These are phyloP conservation scores for Apocrypta bakeri DNA, from an alignment of 1,140 invertebrate species.

Conservation along the genomic window DNA sequence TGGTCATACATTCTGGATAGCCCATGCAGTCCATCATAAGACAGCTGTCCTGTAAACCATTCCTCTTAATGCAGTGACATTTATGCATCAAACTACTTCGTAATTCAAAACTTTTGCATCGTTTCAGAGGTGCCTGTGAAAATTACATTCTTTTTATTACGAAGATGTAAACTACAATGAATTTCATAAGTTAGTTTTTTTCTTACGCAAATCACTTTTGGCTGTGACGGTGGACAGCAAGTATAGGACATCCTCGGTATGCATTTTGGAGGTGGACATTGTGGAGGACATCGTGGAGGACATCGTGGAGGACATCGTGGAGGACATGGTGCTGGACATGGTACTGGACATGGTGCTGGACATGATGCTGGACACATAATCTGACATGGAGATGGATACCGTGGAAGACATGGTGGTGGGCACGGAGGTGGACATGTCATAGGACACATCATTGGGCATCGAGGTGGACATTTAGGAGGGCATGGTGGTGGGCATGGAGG, in stretches of 20 bases:
- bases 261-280: conserved; percentile 1
- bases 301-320: conserved; percentile 2
- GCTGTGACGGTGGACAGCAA: neutral
- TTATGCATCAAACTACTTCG: conserved; percentile 80
- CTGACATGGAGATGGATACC: conserved; percentile 4
- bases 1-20: conserved; percentile 79
- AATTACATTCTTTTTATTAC: conserved; percentile 46
- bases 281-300: conserved; percentile 1
- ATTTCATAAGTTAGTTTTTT: conserved; percentile 3
- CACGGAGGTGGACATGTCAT: neutral
- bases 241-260: neutral
- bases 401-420: neutral
- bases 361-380: neutral
- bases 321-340: conserved; percentile 8
- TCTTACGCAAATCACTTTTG: conserved; percentile 56
- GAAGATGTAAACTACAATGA: neutral
- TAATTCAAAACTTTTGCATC: conserved; percentile 79
- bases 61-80: conserved; percentile 84
- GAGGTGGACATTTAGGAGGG: neutral
- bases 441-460: conserved; percentile 1
- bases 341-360: conserved; percentile 2
- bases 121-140: conserved; percentile 55
- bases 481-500: neutral
- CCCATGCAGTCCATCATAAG: conserved; percentile 81
- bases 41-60: conserved; percentile 85